phyloP scores from a whole-genome alignment of 2,888 invertebrate species.

The Leptura quadrifasciata region DNA sequence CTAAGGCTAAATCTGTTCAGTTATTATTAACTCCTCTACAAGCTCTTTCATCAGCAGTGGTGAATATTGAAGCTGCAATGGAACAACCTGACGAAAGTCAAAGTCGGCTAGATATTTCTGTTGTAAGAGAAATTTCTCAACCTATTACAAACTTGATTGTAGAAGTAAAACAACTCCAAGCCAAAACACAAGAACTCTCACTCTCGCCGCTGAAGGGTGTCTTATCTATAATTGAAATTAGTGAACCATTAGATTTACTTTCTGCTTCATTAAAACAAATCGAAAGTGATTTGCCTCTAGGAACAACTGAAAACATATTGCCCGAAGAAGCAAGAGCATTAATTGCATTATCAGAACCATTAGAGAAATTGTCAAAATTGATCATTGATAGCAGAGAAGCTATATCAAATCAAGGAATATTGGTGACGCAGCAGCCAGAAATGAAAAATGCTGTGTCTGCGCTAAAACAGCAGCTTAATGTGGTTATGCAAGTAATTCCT shows the following conservation, averaged over 20 bases:
- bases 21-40: not conserved
- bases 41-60: not conserved
- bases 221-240: constrained; percentile 2
- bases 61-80: constrained; percentile 38
- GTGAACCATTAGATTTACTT: not conserved
- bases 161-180: constrained; percentile 12
- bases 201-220: constrained; percentile 4
- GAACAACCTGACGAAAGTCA: constrained; percentile 18
- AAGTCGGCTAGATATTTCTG: constrained; percentile 19
- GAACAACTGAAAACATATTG: constrained; percentile 6
- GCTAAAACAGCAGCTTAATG: constrained; percentile 39
- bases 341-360: not conserved
- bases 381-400: constrained; percentile 50
- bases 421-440: constrained; percentile 39
- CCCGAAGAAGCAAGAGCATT: constrained; percentile 8
- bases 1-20: not conserved
- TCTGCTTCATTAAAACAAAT: constrained; percentile 20
- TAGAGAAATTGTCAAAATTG: constrained; percentile 30
- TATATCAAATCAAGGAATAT: constrained; percentile 46
- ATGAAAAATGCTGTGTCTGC: constrained; percentile 41
- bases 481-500: not conserved
- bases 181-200: not conserved
- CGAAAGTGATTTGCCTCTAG: not conserved
- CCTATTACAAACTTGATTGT: constrained; percentile 3
- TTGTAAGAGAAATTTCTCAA: constrained; percentile 10